Evolutionary conservation across 2,797 vertebrate genomes (phyloP), one percentile per base, ranked within the genome.

Genomic region (Meriones psammophilus): DNA sequence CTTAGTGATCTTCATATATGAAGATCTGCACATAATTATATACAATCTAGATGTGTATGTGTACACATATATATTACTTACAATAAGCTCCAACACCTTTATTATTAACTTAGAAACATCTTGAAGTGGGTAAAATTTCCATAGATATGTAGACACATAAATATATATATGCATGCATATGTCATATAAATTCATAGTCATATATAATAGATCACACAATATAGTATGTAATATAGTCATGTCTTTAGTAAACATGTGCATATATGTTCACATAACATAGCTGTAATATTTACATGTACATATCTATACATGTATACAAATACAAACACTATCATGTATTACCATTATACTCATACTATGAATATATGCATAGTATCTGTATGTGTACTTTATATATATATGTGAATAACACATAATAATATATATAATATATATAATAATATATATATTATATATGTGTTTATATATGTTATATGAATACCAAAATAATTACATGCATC

Each of bases 91-190:
- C 18, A 83, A 74, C 24, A 71, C 76, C 8, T 46, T 92, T 69
- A 66, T 73, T 92, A 84, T 66, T 85, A 68, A 71, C 81, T 92
- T 92, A 42, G 42, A 42, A 42, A 42, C 42, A 5, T 60, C 62
- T 87, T 96, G 60, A 94, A 95, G 46, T 87, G 8, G 9, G 9
- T 89, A 92, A 89, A 79, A 96, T 95, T 91, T 89, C 30, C 69
- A 50, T 13, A 71, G 28, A 26, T 68, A 58, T 83, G 62, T 71
- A 89, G 62, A 85, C n/a, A 73, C n/a, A 95, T 87, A 36, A 56
- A 4, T 36, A 14, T 62, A 15, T 64, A 36, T 24, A 69, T 26
- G 60, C 8, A n/a, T 84, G 4, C 18, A 4, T 58, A 4, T 58
- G 58, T 20, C 15, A 64, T 7, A 68, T 24, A 58, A 18, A 22